Percentiles rank a stretch among this genome's conserved stretches.
Evolutionary conservation across 2,888 invertebrate species (phyloP).

Genomic region (Camponotus fellah): DNA sequence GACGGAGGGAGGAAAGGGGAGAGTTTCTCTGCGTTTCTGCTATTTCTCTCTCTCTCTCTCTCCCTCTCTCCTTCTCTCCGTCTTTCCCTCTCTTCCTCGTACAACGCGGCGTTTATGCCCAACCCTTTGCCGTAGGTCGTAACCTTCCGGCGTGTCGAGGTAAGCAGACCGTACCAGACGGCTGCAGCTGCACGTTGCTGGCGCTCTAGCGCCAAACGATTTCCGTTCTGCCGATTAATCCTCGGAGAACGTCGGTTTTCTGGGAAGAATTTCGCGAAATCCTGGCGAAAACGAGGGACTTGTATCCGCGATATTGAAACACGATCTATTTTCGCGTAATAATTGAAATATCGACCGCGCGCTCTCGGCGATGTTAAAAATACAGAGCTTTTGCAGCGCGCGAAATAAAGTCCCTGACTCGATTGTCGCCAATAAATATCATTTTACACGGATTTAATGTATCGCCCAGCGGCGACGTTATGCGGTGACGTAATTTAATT

Average conservation of each 20-base stretch:
- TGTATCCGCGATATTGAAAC: neutral
- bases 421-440: conserved; percentile 44
- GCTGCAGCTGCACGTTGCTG: conserved; percentile 67
- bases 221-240: conserved; percentile 75
- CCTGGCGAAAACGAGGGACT: conserved; percentile 30
- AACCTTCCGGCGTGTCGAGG: conserved; percentile 75
- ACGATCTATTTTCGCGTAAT: neutral
- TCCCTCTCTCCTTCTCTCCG: conserved; percentile 26
- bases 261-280: conserved; percentile 33
- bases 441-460: conserved; percentile 29
- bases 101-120: conserved; percentile 56
- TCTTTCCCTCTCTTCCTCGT: conserved; percentile 19
- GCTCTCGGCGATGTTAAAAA: neutral
- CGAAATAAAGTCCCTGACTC: conserved; percentile 19
- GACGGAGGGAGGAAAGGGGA: neutral
- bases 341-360: neutral
- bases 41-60: conserved; percentile 15
- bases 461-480: conserved; percentile 26
- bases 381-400: conserved; percentile 20
- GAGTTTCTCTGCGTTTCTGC: neutral
- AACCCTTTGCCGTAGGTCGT: conserved; percentile 73
- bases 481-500: conserved; percentile 36
- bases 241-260: conserved; percentile 62
- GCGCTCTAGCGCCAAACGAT: conserved; percentile 67
- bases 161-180: conserved; percentile 74